phyloP scores from a whole-genome alignment of 1,140 invertebrate species.

The Trichomalopsis sarcophagae region DNA sequence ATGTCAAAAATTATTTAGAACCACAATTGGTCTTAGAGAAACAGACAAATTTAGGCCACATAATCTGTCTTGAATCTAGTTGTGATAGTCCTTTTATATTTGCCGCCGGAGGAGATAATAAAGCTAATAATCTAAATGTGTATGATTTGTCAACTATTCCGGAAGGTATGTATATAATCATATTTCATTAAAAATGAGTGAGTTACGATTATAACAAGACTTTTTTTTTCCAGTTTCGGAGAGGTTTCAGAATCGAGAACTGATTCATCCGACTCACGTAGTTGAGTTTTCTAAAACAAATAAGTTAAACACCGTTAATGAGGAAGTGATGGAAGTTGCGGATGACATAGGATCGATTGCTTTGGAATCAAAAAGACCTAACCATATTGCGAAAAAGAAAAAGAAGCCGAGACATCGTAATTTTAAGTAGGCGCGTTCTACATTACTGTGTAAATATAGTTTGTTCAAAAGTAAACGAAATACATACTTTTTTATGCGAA shows the following conservation, averaged over 20 bases:
- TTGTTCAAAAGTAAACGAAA: slow-evolving; percentile 20
- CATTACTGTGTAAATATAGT: slow-evolving; percentile 38
- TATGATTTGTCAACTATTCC: slow-evolving; percentile 83
- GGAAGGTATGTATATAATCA: slow-evolving; percentile 74
- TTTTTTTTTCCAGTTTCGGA: slow-evolving; percentile 52
- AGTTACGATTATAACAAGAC: neutral
- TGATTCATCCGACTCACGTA: slow-evolving; percentile 11
- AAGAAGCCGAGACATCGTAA: slow-evolving; percentile 39
- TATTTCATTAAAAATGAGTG: slow-evolving; percentile 13
- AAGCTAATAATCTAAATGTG: slow-evolving; percentile 85
- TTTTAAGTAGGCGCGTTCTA: slow-evolving; percentile 26
- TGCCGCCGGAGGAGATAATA: slow-evolving; percentile 89
- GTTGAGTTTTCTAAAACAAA: neutral
- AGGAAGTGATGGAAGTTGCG: slow-evolving; percentile 63
- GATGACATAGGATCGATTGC: slow-evolving; percentile 58
- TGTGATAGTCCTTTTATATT: slow-evolving; percentile 89
- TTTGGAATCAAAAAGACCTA: slow-evolving; percentile 47
- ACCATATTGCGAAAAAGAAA: slow-evolving; percentile 50
- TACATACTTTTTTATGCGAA: slow-evolving; percentile 17
- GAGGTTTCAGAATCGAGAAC: slow-evolving; percentile 54
- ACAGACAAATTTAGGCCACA: slow-evolving; percentile 80
- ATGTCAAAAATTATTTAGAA: slow-evolving; percentile 71
- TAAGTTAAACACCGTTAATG: slow-evolving; percentile 18
- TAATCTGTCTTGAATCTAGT: slow-evolving; percentile 84
- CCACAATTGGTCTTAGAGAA: slow-evolving; percentile 77